Evolutionary conservation across 2,888 invertebrate species (phyloP).

Genomic region (Eupelmus urozonus): DNA sequence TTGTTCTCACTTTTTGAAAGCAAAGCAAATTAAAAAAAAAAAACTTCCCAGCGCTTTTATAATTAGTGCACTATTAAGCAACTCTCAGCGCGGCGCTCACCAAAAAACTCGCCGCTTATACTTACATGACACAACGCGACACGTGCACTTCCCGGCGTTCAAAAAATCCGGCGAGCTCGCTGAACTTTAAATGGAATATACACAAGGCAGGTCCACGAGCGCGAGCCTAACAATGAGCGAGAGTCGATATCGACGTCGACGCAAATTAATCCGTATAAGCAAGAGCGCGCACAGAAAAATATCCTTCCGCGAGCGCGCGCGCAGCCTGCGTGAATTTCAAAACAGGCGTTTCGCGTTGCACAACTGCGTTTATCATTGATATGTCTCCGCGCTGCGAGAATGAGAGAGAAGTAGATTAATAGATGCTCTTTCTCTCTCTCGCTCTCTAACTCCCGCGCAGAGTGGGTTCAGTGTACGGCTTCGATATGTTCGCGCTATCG

Average conservation of each 20-base stretch:
- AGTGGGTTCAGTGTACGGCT: neutral
- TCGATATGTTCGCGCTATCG: neutral
- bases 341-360: conserved; percentile 31
- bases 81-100: too few relatives aligned
- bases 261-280: conserved; percentile 45
- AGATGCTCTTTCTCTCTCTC: conserved; percentile 12
- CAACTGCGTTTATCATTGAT: conserved; percentile 40
- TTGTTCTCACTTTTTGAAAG: too few relatives aligned
- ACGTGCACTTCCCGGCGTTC: too few relatives aligned
- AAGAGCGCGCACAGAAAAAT: conserved; percentile 9
- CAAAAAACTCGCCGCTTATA: too few relatives aligned
- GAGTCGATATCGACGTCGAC: conserved; percentile 23
- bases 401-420: conserved; percentile 1
- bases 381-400: conserved; percentile 5
- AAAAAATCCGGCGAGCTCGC: neutral
- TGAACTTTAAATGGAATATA: conserved; percentile 19
- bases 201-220: too few relatives aligned
- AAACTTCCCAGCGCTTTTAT: too few relatives aligned
- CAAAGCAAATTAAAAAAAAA: too few relatives aligned
- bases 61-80: too few relatives aligned
- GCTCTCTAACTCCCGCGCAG: neutral
- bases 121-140: too few relatives aligned
- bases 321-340: conserved; percentile 37
- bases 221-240: neutral
- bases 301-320: neutral